Conservation (phyloP, 2,797 vertebrate genomes). For the Nannoperca obscura region DNA sequence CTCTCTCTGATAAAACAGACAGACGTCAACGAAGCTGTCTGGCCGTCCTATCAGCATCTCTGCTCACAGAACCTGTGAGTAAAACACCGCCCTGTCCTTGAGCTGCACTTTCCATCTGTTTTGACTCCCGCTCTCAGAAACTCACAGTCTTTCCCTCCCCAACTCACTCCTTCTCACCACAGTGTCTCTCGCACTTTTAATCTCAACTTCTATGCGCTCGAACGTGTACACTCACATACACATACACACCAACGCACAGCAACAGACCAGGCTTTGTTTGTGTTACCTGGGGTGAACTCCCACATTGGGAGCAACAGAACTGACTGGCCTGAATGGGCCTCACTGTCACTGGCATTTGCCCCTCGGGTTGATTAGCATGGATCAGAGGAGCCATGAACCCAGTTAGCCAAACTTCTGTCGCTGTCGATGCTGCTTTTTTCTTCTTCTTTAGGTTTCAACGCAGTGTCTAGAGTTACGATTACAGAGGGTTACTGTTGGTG, state of each 20-base stretch:
- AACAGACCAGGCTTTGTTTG: conserved; percentile 75
- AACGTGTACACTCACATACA: conserved; percentile 40
- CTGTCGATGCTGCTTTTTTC: conserved; percentile 33
- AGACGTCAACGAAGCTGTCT: conserved; percentile 54
- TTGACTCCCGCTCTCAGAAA: conserved; percentile 35
- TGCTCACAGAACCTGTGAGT: conserved; percentile 26
- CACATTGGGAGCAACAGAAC: conserved; percentile 48
- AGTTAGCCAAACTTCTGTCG: conserved; percentile 56
- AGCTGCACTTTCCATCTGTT: conserved; percentile 43
- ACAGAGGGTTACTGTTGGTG: conserved; percentile 25
- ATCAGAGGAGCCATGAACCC: conserved; percentile 65
- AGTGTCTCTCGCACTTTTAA: conserved; percentile 12
- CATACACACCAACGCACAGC: conserved; percentile 51
- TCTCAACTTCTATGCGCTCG: conserved; percentile 15
- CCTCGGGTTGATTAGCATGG: conserved; percentile 69
- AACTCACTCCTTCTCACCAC: conserved; percentile 17
- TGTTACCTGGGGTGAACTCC: conserved; percentile 80
- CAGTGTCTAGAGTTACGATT: conserved; percentile 24
- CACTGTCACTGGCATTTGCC: conserved; percentile 75
- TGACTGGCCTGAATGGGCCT: conserved; percentile 69
- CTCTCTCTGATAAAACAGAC: conserved; percentile 45
- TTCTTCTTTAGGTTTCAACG: conserved; percentile 31
- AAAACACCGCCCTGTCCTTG: conserved; percentile 57
- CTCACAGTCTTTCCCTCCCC: neutral
- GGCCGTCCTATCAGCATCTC: conserved; percentile 34